Base-by-base conservation (phyloP, 1,140 invertebrate genomes). In the Drosophila carrolli region DNA sequence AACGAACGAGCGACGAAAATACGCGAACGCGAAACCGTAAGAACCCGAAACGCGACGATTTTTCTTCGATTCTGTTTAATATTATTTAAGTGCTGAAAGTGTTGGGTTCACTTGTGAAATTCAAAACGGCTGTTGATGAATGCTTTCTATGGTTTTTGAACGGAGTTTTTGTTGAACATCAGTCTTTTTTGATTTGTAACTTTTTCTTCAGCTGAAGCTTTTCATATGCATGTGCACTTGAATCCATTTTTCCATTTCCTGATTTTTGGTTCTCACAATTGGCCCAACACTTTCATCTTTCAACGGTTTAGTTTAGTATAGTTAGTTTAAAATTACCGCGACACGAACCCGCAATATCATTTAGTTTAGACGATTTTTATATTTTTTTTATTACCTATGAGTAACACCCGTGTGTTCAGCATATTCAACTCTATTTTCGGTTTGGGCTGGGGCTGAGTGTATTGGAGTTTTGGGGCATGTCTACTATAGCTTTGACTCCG, bases 21-120 rank as follows among this genome's bases (percentile, higher is more conserved):
- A 86, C 91, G 91, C 90, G 90, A 91, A 88, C 91, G 84, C 91
- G 91, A 90, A 79, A 91, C 90, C 90, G 90, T 91, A 73, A 76
- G 50, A 85, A 91, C 86, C 90, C 90, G 90, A 82, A 84, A 89
- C 89, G 81, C 89, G 89, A 81, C 79, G 75, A 84, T 47, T 56
- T 43, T 41, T 81, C 56, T 72, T 47, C 29, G 43, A 59, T 61
- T 67, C 19, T 43, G 32, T 56, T 47, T 47, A 66, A 46, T 35
- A n/a, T 59, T 16, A 47, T 67, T 38, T 78, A 51, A 23, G 81
- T 48, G 51, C 27, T 48, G 67, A 72, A 78, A 81, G 81, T 58
- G 76, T 66, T 89, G 81, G 66, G 62, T 38, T 14, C 16, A 40
- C 8, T 70, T 76, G 68, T 55, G 80, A 79, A 88, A 75, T 57